Evolutionary conservation across 2,113 vertebrate genomes (phyloP), one percentile per base, ranked within the genome.

Genomic region (Castor canadensis): DNA sequence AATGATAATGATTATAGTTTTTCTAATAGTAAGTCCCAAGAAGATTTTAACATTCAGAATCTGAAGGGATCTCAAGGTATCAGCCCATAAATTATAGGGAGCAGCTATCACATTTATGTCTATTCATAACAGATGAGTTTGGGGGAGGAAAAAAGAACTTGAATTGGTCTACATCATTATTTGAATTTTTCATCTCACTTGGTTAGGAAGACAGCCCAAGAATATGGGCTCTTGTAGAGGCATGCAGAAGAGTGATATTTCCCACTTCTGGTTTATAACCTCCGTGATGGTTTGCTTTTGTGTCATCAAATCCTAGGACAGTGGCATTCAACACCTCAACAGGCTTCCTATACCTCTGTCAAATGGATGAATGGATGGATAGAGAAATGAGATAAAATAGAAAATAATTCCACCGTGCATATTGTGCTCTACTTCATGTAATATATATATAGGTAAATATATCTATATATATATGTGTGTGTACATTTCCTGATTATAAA

Each of bases 171-270:
- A n/a, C 17, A 20, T 43, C 35, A 52, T 88, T 88, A 81, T 88
- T 96, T 93, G 43, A 73, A 73, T 95, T 94, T 45, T 73, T 96
- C 58, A 56, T 64, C 16, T 86, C 81, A 17, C 11, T 81, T 56
- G 24, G 24, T 22, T 28, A 45, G 75, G 79, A 95, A 89, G 16
- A 40, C 71, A 80, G 13, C 2, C 26, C 30, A 56, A 84, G 66
- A 38, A 77, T 75, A 38, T 72, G 88, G 30, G 17, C 20, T 66
- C 3, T 88, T 38, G 52, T 47, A 49, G n/a, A 90, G 17, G 71
- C 56, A 6, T 90, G 43, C 20, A 66, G 87, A 84, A 10, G 32
- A 81, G 13, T 77, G 26, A 6, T 16, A 1, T 85, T 93, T 93
- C 10, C 16, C 86, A 45, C 5, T 3, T 3, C 12, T 89, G 45